Conservation (phyloP, 2,888 invertebrate genomes). For the Ornithoptera priamus region DNA sequence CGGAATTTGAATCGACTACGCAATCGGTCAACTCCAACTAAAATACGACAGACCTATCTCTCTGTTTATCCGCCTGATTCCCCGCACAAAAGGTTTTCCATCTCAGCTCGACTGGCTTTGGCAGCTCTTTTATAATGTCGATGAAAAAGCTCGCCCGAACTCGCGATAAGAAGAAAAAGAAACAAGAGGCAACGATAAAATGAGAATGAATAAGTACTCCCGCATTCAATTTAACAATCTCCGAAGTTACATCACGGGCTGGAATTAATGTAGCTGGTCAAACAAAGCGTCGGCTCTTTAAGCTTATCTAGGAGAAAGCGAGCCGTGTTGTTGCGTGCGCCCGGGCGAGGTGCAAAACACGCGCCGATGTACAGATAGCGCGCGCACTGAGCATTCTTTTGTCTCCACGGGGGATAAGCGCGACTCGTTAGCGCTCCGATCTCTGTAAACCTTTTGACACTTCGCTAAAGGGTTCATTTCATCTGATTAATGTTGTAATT, state of each 20-base stretch:
- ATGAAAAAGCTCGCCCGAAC: slow-evolving; percentile 24
- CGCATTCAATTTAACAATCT: slow-evolving; percentile 68
- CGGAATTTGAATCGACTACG: slow-evolving; percentile 37
- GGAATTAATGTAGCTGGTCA: slow-evolving; percentile 67
- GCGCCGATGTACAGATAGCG: slow-evolving; percentile 49
- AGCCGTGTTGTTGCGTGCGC: slow-evolving; percentile 40
- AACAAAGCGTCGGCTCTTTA: slow-evolving; percentile 57
- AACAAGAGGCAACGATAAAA: slow-evolving; percentile 43
- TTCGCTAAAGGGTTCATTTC: slow-evolving; percentile 75
- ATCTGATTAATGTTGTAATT: slow-evolving; percentile 73
- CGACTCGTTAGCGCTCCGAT: slow-evolving; percentile 59
- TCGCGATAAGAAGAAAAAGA: slow-evolving; percentile 39
- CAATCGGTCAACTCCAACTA: slow-evolving; percentile 48
- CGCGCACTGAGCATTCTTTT: slow-evolving; percentile 59
- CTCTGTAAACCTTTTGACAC: slow-evolving; percentile 72
- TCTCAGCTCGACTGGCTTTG: slow-evolving; percentile 27
- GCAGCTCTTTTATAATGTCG: slow-evolving; percentile 31
- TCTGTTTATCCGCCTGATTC: slow-evolving; percentile 49
- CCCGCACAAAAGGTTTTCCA: slow-evolving; percentile 36
- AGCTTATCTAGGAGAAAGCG: slow-evolving; percentile 72
- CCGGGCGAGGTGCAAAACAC: slow-evolving; percentile 44
- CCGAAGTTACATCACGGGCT: slow-evolving; percentile 60
- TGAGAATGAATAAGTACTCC: slow-evolving; percentile 53
- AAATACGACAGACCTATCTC: slow-evolving; percentile 49
- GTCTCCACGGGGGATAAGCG: slow-evolving; percentile 63